Evolutionary conservation across 2,797 vertebrate genomes (phyloP), one percentile per base, ranked within the genome.

Genomic region (Dendrocincla tyrannina): DNA sequence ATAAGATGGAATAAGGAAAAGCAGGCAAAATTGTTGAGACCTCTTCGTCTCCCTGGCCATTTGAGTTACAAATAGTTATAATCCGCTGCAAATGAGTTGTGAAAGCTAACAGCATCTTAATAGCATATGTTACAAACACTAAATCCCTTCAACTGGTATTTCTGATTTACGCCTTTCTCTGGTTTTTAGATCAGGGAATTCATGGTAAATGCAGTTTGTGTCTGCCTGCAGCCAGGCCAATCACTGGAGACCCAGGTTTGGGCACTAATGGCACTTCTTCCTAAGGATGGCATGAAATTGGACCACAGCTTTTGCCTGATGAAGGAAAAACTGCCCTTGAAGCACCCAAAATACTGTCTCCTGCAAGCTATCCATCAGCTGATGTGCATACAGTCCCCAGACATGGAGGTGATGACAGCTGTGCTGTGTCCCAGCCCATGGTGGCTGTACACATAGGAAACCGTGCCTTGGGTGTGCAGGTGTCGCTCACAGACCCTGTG

Each of bases 31-130:
- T 87, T 44, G 4, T 67, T 46, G 77, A 85, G 83, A 90, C 59
- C 10, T 95, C 89, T 93, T 78, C 66, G 53, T 82, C 47, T 95
- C 56, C 47, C 46, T 81, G 77, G 77, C 70, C 44, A 20, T 90
- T 96, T 95, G 78, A 74, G 74, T 85, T 93, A 86, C 41, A 47
- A 81, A 33, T 67, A 93, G 73, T 92, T 94, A 79, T 79, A 93
- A 90, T 83, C 74, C 1, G 0, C 79, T 84, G 67, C 84, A 96
- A 96, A 94, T 88, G 47, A 91, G 85, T 91, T 94, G 77, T 88
- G 88, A 94, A 91, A 91, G 77, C 69, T 93, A 94, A 76, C 82
- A 73, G 52, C 46, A 66, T 70, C 74, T 84, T 96, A 93, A 95
- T 86, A 84, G 63, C 13, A 0, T 60, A 10, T 35, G 50, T 87